phyloP scores from a whole-genome alignment of 2,888 invertebrate genomes.

The Sinotaia quadrata region DNA sequence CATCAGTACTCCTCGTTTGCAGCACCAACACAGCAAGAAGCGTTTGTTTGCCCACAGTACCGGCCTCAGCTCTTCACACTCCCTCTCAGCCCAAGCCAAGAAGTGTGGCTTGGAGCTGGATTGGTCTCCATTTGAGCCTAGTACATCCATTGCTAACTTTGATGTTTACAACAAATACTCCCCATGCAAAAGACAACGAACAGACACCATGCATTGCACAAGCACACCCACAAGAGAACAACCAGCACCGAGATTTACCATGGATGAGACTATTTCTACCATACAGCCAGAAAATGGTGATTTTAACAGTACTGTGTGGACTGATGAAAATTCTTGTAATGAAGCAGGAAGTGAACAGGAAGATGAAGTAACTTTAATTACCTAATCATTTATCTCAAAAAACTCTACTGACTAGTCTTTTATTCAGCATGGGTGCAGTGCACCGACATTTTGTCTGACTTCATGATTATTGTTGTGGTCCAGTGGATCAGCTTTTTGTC shows the following conservation, averaged over 20 bases:
- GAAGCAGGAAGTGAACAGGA: too few relatives aligned
- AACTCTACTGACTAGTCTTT: too few relatives aligned
- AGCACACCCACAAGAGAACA: constrained; percentile 10
- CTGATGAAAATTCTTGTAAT: neutral
- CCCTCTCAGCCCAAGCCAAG: neutral
- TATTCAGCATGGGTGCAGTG: too few relatives aligned
- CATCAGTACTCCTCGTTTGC: constrained; percentile 15
- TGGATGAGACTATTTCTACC: constrained; percentile 22
- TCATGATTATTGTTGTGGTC: too few relatives aligned
- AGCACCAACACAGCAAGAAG: too few relatives aligned
- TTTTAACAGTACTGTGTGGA: constrained; percentile 5
- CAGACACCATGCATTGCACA: neutral
- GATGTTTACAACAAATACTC: neutral
- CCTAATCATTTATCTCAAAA: too few relatives aligned
- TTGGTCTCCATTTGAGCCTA: neutral
- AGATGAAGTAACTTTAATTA: constrained; percentile 16
- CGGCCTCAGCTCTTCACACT: neutral
- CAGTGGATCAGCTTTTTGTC: too few relatives aligned
- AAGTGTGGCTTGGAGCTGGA: constrained; percentile 18
- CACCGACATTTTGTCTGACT: too few relatives aligned
- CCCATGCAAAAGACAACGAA: constrained; percentile 5
- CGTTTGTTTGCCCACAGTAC: neutral
- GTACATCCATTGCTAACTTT: too few relatives aligned
- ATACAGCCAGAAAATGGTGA: constrained; percentile 3
- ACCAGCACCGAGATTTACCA: neutral